Base-by-base conservation (phyloP, 2,797 vertebrate genomes). In the Pseudotriccus pelzelni region DNA sequence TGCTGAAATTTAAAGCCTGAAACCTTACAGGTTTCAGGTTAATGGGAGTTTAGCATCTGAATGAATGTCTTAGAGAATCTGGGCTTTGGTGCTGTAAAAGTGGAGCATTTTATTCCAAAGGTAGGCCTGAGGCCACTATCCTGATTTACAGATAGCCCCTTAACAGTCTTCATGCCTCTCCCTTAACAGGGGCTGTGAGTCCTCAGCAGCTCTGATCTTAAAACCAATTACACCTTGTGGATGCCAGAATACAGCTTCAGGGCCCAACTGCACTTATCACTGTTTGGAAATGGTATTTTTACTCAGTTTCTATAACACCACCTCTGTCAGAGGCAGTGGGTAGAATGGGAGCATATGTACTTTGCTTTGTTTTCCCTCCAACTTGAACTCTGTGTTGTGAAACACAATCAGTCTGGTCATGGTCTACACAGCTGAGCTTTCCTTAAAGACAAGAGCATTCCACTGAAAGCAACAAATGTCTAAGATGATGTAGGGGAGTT, bases 311-410 rank as follows among this genome's bases (percentile, higher is more conserved):
- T 87, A n/a, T 74, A 90, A 72, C 41, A 36, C 9, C 49, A 8
- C 21, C 22, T 53, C 56, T 82, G 43, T 58, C 44, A 82, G 34
- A 50, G 44, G n/a, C 75, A 81, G 21, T 2, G 2, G 50, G 22
- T 49, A 60, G 46, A 34, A 67, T 0, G 1, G 34, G 28, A 80
- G 19, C 37, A 30, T 34, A 23, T 44, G 83, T 53, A 52, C 47
- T 95, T 89, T 74, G 60, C 89, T 96, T 89, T 93, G 66, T 96
- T 91, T 89, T 88, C 66, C 66, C 62, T 91, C 78, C 73, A 94
- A 49, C 82, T 77, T 94, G 94, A 95, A 90, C 84, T 91, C 82
- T 80, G 41, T 88, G 94, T 97, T 97, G 93, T 96, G 95, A 96
- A 97, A 97, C 81, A 92, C 84, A 92, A 95, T 94, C 95, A 70